phyloP scores from a whole-genome alignment of 1,140 invertebrate species.

The Diabrotica virgifera region DNA sequence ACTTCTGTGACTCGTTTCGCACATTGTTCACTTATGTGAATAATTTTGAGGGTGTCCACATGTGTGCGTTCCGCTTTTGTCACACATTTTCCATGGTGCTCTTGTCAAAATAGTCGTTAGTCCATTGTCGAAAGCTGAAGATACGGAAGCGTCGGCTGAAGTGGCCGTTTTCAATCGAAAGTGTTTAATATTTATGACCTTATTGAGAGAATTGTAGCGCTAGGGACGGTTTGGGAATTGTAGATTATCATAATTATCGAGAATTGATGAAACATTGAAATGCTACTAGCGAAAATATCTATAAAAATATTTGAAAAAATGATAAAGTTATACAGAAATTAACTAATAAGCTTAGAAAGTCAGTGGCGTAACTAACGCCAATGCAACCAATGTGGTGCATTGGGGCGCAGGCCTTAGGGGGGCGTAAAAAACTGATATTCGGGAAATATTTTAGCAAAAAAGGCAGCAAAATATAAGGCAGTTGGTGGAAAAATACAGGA shows the following conservation, averaged over 20 bases:
- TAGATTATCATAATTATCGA: neutral
- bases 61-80: constrained; percentile 26
- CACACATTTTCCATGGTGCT: constrained; percentile 14
- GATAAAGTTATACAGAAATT: no score
- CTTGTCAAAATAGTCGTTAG: constrained; percentile 28
- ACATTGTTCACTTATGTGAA: constrained; percentile 17
- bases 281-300: no score
- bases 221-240: neutral
- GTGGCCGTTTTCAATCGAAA: neutral
- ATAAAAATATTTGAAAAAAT: no score
- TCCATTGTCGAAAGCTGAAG: constrained; percentile 12
- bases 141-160: neutral
- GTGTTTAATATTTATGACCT: constrained; percentile 1
- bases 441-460: no score
- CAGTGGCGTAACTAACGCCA: no score
- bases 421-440: no score
- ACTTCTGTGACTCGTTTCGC: constrained; percentile 18
- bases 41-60: constrained; percentile 25
- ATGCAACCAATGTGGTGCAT: no score
- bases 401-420: no score
- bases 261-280: no score
- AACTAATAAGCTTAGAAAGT: no score
- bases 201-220: neutral
- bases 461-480: no score
- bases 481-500: no score